Conservation (phyloP, 2,113 vertebrate species). For the Aptenodytes forsteri region DNA sequence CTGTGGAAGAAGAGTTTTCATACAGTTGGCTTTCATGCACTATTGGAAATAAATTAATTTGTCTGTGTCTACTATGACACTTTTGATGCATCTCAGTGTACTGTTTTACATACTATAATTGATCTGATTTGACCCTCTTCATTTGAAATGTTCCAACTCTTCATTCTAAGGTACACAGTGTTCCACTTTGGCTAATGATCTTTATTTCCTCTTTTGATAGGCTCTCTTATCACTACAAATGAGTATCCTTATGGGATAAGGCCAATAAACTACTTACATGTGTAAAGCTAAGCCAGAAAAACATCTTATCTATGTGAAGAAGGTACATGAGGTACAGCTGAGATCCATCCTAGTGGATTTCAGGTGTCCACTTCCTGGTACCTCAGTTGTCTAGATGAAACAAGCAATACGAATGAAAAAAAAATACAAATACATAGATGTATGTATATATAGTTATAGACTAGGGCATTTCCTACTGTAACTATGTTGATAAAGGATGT, state of each 20-base stretch:
- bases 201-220: slow-evolving; percentile 37
- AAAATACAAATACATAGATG: not conserved
- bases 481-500: not conserved
- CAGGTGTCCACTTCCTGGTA: not conserved
- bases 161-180: not conserved
- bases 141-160: not conserved
- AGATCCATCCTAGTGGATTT: not conserved
- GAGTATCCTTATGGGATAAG: not conserved
- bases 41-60: not conserved
- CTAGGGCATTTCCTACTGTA: not conserved
- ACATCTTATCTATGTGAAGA: slow-evolving; percentile 10
- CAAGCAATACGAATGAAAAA: not conserved
- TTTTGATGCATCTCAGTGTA: not conserved
- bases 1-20: not conserved
- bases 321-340: not conserved
- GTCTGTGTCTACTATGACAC: not conserved
- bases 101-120: not conserved
- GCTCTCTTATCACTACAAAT: not conserved
- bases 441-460: not conserved
- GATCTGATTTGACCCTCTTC: not conserved
- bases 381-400: not conserved
- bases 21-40: not conserved
- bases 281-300: slow-evolving; percentile 1
- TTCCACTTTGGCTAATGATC: not conserved
- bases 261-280: not conserved